A percentile compares a stretch with the other conserved stretches of the same genome.
These are phyloP conservation scores for Peromyscus polionotus DNA, from an alignment of 2,113 vertebrate species.

Conservation along the genomic window DNA sequence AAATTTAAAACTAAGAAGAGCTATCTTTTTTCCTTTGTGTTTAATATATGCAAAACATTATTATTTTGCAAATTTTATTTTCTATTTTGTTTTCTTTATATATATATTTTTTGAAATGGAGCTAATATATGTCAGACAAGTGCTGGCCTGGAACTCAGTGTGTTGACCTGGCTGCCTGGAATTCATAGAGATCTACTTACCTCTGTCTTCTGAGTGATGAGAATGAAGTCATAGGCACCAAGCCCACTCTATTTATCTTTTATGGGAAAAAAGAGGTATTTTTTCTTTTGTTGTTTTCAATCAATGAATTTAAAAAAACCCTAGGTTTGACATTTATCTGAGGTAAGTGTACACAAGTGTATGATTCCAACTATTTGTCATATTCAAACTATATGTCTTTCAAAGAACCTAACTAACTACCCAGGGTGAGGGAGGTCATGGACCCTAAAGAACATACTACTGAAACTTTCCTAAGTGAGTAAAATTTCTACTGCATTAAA, in stretches of 20 bases:
- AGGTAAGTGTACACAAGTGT: not conserved
- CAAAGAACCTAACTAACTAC: not conserved
- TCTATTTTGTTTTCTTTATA: not conserved
- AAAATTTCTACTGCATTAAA: not conserved
- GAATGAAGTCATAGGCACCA: not conserved
- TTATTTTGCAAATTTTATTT: slow-evolving; percentile 41
- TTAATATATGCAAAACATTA: slow-evolving; percentile 49
- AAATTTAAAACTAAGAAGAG: slow-evolving; percentile 21
- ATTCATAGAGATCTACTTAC: not conserved
- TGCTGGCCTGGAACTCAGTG: not conserved
- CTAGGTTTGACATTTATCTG: not conserved
- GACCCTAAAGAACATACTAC: not conserved
- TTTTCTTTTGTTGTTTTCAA: not conserved
- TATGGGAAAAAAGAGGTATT: not conserved
- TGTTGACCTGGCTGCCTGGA: too few relatives aligned
- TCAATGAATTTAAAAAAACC: not conserved
- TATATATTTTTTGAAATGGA: not conserved
- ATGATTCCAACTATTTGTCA: not conserved
- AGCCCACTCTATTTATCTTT: not conserved
- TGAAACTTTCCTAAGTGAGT: not conserved
- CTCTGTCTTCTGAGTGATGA: not conserved
- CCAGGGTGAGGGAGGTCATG: not conserved
- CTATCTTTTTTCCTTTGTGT: slow-evolving; percentile 59
- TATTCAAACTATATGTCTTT: not conserved
- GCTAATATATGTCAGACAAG: not conserved